Conservation (phyloP, 2,888 invertebrate species). For the Melikaiella ostensackeni region DNA sequence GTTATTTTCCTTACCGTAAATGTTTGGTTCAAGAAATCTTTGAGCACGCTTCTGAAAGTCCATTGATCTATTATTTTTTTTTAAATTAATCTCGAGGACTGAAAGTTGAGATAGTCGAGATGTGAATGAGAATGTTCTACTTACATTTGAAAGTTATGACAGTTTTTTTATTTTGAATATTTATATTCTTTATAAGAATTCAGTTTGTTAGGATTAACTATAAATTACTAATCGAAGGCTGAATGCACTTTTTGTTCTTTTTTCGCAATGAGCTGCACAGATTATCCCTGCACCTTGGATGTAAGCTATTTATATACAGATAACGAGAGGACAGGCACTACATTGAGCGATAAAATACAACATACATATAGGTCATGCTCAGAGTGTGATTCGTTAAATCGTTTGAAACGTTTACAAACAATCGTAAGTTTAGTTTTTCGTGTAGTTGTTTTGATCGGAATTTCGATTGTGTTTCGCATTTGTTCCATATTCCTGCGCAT, state of each 20-base stretch:
- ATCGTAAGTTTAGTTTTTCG: neutral
- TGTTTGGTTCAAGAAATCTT: neutral
- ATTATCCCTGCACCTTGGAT: constrained; percentile 5
- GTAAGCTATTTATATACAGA: constrained; percentile 1
- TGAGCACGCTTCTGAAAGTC: constrained; percentile 16
- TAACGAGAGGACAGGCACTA: neutral
- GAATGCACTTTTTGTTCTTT: neutral
- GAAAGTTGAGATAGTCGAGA: constrained; percentile 7
- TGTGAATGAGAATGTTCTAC: neutral
- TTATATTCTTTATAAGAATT: too few species aligned
- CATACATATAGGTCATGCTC: neutral
- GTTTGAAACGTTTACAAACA: constrained; percentile 10
- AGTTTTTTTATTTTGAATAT: too few species aligned
- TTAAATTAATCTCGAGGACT: neutral
- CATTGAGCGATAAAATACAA: constrained; percentile 3
- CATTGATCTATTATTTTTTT: constrained; percentile 16
- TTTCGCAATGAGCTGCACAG: neutral
- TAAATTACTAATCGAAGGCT: neutral
- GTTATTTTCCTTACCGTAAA: constrained; percentile 21
- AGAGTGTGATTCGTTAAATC: neutral
- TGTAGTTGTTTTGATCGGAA: neutral
- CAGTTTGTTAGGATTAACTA: neutral
- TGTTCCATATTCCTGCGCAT: neutral
- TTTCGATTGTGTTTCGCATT: neutral
- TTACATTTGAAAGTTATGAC: too few species aligned